These are phyloP conservation scores for Myathropa florea DNA, from an alignment of 2,888 invertebrate genomes.

Conservation along the genomic window DNA sequence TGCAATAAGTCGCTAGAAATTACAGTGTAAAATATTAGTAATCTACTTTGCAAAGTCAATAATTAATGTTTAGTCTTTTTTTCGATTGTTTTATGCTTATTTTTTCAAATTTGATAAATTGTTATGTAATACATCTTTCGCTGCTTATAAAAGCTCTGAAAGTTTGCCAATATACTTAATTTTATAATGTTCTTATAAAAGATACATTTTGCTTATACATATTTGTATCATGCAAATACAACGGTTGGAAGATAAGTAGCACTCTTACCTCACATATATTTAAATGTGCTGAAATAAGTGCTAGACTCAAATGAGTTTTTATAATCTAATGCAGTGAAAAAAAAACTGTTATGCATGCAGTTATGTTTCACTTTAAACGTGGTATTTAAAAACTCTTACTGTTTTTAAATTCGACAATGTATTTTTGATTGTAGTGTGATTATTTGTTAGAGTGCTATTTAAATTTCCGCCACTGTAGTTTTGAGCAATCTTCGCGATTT, in stretches of 20 bases:
- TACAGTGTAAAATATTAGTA: background rate
- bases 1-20: background rate
- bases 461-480: background rate
- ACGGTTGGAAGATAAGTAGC: background rate
- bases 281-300: background rate
- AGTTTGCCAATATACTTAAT: constrained; percentile 54
- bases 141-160: background rate
- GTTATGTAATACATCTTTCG: background rate
- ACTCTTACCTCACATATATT: background rate
- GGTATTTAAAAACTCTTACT: background rate
- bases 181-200: constrained; percentile 5
- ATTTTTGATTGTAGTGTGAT: background rate
- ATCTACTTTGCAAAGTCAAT: background rate
- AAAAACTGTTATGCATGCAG: background rate
- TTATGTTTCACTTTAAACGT: background rate
- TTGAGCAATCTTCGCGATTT: background rate
- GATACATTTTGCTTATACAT: background rate
- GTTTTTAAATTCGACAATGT: background rate
- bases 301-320: background rate
- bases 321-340: background rate
- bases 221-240: background rate
- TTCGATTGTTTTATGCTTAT: constrained; percentile 3
- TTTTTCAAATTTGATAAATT: background rate
- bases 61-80: background rate
- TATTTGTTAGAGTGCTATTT: background rate